Evolutionary conservation across 2,113 vertebrate species (phyloP), one percentile per base, ranked within the genome.

Genomic region (Diadophis punctatus): DNA sequence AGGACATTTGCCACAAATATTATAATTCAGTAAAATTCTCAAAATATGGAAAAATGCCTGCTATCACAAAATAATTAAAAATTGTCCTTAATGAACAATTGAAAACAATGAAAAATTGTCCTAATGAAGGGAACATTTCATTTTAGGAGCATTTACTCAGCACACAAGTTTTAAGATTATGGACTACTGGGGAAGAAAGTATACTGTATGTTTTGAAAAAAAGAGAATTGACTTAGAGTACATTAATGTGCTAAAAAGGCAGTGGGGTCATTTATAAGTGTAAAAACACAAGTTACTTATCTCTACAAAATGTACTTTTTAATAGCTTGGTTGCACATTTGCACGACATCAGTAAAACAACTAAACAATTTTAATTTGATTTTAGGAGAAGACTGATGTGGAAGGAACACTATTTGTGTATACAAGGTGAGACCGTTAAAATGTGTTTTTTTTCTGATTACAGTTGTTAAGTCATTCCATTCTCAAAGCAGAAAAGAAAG

Each of bases 361-460:
- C 74, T 84, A 9, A 93, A 93, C 39, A 60, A 86, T 92, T 91
- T 92, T 14, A 34, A 34, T 91, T 92, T 93, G 30, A 90, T 96
- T 96, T 92, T 95, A 99, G 99, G 99, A 99, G 95, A 99, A 99
- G 97, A 99, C 99, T 0, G 98, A 99, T 9, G 98, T 99, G 94
- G 99, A 99, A 95, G 99, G 99, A 89, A 99, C 99, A 0, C 97
- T 99, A 58, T 99, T 99, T 97, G 98, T 99, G 95, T 99, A 99
- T 92, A 98, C 98, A 55, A 99, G 99, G 99, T 99, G 96, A 97
- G 97, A 87, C 56, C 0, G 0, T 92, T 84, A 80, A 30, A 34
- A 60, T 2, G 0, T n/a, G n/a, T n/a, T 34, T 92, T 86, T 39
- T 68, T 23, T 16, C 25, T 27, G 7, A 18, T 52, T 20, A 52